Percentiles rank a stretch among this genome's conserved stretches.
Evolutionary conservation across 2,888 invertebrate species (phyloP).

Genomic region (Biston stratarius): DNA sequence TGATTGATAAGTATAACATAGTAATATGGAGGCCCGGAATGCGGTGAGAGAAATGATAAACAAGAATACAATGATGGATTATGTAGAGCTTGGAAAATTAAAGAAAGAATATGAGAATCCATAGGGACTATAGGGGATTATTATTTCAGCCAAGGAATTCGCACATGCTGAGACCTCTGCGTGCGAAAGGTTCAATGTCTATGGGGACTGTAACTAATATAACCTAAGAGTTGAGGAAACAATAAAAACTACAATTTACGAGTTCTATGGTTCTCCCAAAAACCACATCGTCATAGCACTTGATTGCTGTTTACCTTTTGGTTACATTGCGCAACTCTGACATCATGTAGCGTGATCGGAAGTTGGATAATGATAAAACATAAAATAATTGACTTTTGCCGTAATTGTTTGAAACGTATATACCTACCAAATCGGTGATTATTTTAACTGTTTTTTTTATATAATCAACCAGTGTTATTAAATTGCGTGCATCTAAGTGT

Average conservation of each 20-base stretch:
- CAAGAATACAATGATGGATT: conserved; percentile 6
- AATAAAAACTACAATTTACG: not conserved
- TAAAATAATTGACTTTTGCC: conserved; percentile 19
- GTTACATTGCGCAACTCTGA: conserved; percentile 17
- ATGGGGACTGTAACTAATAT: not conserved
- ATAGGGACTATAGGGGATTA: not conserved
- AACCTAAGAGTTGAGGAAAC: not conserved
- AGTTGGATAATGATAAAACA: conserved; percentile 21
- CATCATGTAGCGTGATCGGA: conserved; percentile 6
- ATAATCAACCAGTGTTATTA: conserved; percentile 13
- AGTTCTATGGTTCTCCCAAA: not conserved
- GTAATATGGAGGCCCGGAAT: not conserved
- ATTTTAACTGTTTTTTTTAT: conserved; percentile 18
- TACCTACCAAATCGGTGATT: conserved; percentile 4
- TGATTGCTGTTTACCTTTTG: not conserved
- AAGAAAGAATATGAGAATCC: not conserved
- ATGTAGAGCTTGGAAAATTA: not conserved
- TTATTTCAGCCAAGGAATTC: not conserved
- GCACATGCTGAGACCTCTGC: not conserved
- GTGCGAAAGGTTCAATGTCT: not conserved
- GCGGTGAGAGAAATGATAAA: not conserved
- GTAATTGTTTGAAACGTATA: conserved; percentile 23
- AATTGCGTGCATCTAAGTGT: conserved; percentile 1
- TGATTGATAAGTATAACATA: not conserved
- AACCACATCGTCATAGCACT: not conserved